phyloP scores from a whole-genome alignment of 2,888 invertebrate species.

The Hecatera dysodea region DNA sequence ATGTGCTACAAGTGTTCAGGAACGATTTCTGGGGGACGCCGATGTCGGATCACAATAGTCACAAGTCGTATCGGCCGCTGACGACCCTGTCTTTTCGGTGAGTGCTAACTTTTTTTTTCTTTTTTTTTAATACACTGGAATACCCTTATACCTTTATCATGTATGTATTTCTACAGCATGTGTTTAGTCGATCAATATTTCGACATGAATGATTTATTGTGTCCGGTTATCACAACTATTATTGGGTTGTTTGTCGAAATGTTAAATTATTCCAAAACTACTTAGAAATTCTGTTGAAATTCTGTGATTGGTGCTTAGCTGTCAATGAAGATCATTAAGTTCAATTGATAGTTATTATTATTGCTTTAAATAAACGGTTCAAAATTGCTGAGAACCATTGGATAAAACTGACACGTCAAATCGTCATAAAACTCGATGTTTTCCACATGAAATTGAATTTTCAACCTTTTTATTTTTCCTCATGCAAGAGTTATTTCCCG shows the following conservation, averaged over 20 bases:
- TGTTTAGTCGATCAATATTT: not conserved
- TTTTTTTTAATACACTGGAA: not conserved
- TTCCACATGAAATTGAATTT: not conserved
- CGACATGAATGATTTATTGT: not conserved
- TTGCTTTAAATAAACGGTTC: not conserved
- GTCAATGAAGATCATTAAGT: not conserved
- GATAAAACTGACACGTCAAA: not conserved
- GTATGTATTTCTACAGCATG: not conserved
- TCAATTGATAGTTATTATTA: not conserved
- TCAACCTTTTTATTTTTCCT: not conserved
- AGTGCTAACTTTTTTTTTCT: conserved; percentile 76
- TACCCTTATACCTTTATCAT: no score
- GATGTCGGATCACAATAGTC: conserved; percentile 95
- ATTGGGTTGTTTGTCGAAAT: no score
- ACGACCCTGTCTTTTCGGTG: conserved; percentile 96
- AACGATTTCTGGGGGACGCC: conserved; percentile 98
- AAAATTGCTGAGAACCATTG: not conserved
- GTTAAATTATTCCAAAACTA: no score
- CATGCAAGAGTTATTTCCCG: not conserved
- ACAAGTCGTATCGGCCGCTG: conserved; percentile 96
- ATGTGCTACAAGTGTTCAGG: conserved; percentile 92
- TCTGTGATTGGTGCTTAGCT: not conserved
- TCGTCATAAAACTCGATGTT: not conserved
- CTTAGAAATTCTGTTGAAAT: no score
- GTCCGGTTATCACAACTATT: no score